Base-by-base conservation (phyloP, 2,888 invertebrate species). In the Drosophila rellima region DNA sequence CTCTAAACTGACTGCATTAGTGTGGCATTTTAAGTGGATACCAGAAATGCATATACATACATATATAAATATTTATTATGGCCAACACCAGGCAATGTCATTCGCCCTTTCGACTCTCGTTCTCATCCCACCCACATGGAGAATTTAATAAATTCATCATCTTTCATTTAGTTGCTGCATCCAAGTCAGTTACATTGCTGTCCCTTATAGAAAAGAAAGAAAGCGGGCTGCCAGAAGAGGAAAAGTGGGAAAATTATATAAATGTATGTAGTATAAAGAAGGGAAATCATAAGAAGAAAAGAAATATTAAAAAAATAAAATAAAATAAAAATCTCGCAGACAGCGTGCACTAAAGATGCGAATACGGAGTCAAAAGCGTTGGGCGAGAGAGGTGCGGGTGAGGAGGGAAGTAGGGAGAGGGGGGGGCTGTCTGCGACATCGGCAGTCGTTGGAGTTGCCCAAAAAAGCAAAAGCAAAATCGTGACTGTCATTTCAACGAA, bases 81-180 rank as follows among this genome's bases (percentile, higher is more conserved):
- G 17, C 48, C 57, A 66, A 29, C 18, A 45, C 13, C n/a, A 18
- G n/a, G 50, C n/a, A 8, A 4, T 26, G 8, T 3, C 44, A 10
- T 8, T 7, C 17, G 11, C 5, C 18, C 31, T 17, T 26, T 4
- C 0, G 8, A 1, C 1, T 23, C 23, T 15, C 7, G 3, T 3
- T 26, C 44, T 26, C 23, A 10, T 48, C 33, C 20, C 75, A 37
- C 33, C 48, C 63, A 51, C 70, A 55, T 70, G 60, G 74, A 50
- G 76, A 87, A 83, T 87, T 83, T 83, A 83, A 87, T 83, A 83
- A 83, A 87, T 83, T 79, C 88, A 83, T 83, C 88, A 84, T 87
- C 85, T 70, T 83, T 83, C 82, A 87, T 87, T 88, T 83, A 88
- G 85, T 77, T 64, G 71, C 77, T 68, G 74, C 74, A 74, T 57